Percentiles rank a stretch among this genome's conserved stretches.
phyloP scores from a whole-genome alignment of 2,113 vertebrate species.

The Ailurus styani region DNA sequence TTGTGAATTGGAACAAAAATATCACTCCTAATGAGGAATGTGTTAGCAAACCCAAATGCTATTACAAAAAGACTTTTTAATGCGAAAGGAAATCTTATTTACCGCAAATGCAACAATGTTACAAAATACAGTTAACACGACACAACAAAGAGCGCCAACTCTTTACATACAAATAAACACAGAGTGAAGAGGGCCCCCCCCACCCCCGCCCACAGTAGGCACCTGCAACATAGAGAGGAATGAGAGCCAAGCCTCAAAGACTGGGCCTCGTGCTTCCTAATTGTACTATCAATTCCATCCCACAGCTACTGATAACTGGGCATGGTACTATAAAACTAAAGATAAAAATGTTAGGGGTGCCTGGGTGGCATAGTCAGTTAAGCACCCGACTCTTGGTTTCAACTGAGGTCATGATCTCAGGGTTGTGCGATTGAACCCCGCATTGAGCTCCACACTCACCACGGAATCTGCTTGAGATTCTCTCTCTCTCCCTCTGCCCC shows the following conservation, averaged over 20 bases:
- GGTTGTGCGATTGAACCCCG: neutral
- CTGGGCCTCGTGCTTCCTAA: neutral
- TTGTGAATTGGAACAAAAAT: neutral
- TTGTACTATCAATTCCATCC: neutral
- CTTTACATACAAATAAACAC: neutral
- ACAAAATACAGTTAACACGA: neutral
- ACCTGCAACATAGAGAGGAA: neutral
- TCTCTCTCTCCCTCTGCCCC: neutral
- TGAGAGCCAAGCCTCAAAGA: neutral
- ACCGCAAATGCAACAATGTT: neutral
- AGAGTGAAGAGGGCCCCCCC: too few relatives aligned
- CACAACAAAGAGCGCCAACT: neutral
- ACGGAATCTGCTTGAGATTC: neutral
- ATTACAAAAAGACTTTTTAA: neutral
- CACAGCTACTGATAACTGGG: neutral
- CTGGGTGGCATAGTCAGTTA: neutral
- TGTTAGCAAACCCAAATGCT: neutral
- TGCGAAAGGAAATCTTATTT: neutral
- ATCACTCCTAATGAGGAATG: neutral
- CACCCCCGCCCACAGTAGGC: neutral
- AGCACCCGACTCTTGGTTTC: neutral
- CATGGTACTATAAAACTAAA: neutral
- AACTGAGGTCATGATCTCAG: neutral
- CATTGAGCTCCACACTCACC: neutral
- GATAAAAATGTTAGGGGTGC: neutral